These are phyloP conservation scores for Sparidentex hasta DNA, from an alignment of 2,797 vertebrate genomes.

Conservation along the genomic window DNA sequence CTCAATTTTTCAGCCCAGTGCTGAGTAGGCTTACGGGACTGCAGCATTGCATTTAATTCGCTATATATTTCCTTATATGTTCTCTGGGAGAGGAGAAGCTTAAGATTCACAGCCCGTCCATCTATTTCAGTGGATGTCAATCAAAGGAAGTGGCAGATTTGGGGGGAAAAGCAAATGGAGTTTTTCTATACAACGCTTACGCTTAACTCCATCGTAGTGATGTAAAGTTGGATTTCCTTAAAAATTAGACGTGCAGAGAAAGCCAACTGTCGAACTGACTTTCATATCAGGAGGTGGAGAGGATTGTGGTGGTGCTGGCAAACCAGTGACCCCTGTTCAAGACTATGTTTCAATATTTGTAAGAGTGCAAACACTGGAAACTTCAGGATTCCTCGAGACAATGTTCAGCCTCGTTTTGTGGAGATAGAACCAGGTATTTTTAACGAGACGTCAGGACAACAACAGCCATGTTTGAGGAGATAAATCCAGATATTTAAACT, in stretches of 20 bases:
- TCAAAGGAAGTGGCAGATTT: slow-evolving; percentile 46
- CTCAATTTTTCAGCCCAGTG: slow-evolving; percentile 59
- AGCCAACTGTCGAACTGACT: too few species aligned
- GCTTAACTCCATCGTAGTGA: not conserved
- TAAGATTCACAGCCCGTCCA: slow-evolving; percentile 21
- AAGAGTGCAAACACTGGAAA: too few species aligned
- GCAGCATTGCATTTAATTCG: slow-evolving; percentile 29
- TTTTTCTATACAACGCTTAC: not conserved
- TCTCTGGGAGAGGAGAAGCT: slow-evolving; percentile 31
- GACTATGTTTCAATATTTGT: too few species aligned
- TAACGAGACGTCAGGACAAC: too few species aligned
- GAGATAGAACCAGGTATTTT: too few species aligned
- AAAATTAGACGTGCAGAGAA: not conserved
- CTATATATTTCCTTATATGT: slow-evolving; percentile 8
- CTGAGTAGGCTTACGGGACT: slow-evolving; percentile 63
- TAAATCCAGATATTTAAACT: too few species aligned
- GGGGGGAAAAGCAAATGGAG: not conserved
- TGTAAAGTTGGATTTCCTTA: slow-evolving; percentile 9
- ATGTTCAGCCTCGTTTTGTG: too few species aligned
- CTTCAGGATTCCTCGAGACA: too few species aligned
- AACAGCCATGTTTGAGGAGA: too few species aligned
- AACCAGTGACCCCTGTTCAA: too few species aligned
- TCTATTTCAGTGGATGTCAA: slow-evolving; percentile 48
- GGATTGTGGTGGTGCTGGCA: too few species aligned
- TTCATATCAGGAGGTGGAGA: too few species aligned